phyloP scores from a whole-genome alignment of 2,797 vertebrate genomes.

The Darevskia nairensis region DNA sequence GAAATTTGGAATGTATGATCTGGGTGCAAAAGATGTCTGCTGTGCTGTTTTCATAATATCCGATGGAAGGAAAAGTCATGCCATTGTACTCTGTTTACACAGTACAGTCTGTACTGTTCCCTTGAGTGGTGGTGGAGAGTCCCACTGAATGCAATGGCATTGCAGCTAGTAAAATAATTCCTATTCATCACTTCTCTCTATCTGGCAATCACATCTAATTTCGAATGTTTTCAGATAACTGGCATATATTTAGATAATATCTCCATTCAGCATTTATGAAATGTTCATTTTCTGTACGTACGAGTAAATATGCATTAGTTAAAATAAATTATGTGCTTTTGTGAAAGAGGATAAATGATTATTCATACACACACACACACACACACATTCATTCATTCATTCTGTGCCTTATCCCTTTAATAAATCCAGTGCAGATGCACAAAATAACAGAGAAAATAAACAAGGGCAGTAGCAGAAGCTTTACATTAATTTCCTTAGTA shows the following conservation, averaged over 20 bases:
- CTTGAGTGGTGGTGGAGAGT: not conserved
- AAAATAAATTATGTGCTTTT: slow-evolving; percentile 22
- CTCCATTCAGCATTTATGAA: slow-evolving; percentile 18
- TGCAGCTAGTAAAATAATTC: slow-evolving; percentile 6
- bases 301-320: slow-evolving; percentile 12
- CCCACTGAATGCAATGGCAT: not conserved
- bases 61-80: not conserved
- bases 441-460: slow-evolving; percentile 24
- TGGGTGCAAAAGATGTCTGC: slow-evolving; percentile 28
- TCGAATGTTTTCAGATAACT: slow-evolving; percentile 23
- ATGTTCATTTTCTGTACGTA: slow-evolving; percentile 5
- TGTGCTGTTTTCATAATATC: not conserved
- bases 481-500: slow-evolving; percentile 41
- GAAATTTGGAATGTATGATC: slow-evolving; percentile 40
- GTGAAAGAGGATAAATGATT: too few species aligned
- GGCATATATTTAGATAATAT: slow-evolving; percentile 21
- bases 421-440: slow-evolving; percentile 17
- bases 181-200: slow-evolving; percentile 26
- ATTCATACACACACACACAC: too few species aligned
- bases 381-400: not conserved
- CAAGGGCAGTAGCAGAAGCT: slow-evolving; percentile 17
- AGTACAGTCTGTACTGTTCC: not conserved
- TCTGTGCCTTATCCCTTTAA: slow-evolving; percentile 9
- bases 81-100: not conserved
- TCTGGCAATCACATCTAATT: slow-evolving; percentile 2